Base-by-base conservation (phyloP, 2,797 vertebrate genomes). In the Anableps anableps region DNA sequence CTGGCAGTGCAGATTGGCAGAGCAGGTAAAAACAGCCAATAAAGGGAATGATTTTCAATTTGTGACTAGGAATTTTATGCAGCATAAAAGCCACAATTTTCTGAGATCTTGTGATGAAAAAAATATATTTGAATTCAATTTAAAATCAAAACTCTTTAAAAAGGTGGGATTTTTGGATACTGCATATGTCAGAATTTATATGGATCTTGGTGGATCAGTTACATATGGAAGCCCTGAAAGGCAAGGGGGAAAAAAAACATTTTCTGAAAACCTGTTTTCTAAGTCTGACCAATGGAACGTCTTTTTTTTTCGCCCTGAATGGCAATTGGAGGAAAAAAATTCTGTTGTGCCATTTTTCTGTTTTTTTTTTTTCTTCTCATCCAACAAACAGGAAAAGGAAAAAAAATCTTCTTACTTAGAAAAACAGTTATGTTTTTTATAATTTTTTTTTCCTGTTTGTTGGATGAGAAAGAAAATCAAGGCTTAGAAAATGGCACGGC, bases 1-100 rank as follows among this genome's bases (percentile, higher is more conserved):
- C 91, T 99, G 92, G 98, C 98, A 0, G 97, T 99, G 77, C 98
- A 99, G 95, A 99, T 99, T 1, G 98, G 98, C 87, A 98, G 99
- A 97, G 98, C 98, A 78, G 98, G 98, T 99, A 94, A 14, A 3
- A 76, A 76, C 4, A 68, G 23, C 72, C 3, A 58, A 71, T 31
- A 21, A 53, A 23, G 5, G 60, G 17, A 55, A 0, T 58, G 38
- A 55, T n/a, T 10, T 48, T 76, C 19, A 41, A 23, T 51, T 45
- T 50, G 34, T 51, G 29, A 53, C 6, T 41, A 38, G 16, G n/a
- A 72, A 70, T 48, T 29, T 60, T n/a, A 16, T n/a, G 36, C 4
- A 4, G 16, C 19, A 51, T 50, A 29, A 55, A 71, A 11, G 16
- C 13, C 11, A 55, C 19, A 50, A 9, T 29, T 50, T 34, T 14